phyloP scores from a whole-genome alignment of 2,797 vertebrate species.

The Syngnathus acus region DNA sequence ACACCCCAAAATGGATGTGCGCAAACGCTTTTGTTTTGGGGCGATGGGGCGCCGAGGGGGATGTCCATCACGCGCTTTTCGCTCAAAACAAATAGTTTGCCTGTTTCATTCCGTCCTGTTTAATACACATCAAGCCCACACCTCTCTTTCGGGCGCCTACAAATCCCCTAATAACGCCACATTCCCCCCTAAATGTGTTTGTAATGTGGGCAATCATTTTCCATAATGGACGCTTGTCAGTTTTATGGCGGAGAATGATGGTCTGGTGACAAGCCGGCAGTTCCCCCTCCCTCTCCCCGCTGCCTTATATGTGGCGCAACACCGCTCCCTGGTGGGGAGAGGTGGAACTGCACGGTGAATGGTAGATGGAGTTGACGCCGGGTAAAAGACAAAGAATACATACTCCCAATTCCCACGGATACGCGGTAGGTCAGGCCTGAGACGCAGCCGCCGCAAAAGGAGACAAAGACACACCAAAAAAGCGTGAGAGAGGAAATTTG shows the following conservation, averaged over 20 bases:
- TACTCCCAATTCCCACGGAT: constrained; percentile 95
- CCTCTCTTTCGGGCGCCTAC: constrained; percentile 70
- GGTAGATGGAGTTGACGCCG: constrained; percentile 34
- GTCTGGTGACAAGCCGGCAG: constrained; percentile 68
- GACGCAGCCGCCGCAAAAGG: constrained; percentile 59
- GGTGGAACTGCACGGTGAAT: neutral
- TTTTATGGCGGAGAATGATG: constrained; percentile 77
- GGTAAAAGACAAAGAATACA: constrained; percentile 71
- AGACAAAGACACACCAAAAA: constrained; percentile 24
- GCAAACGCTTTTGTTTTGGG: constrained; percentile 3
- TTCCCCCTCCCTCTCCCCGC: constrained; percentile 30
- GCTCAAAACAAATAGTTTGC: constrained; percentile 42
- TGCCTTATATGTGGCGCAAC: constrained; percentile 35
- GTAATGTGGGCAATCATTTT: constrained; percentile 84
- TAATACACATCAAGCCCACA: constrained; percentile 57
- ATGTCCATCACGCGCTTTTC: constrained; percentile 46
- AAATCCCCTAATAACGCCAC: constrained; percentile 80
- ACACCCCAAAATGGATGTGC: constrained; percentile 40
- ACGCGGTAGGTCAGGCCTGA: constrained; percentile 95
- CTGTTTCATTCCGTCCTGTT: constrained; percentile 42
- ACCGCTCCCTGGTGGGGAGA: constrained; percentile 62
- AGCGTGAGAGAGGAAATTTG: neutral
- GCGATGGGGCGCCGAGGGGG: neutral
- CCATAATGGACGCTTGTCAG: constrained; percentile 82
- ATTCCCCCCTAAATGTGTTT: constrained; percentile 78